Base-by-base conservation (phyloP, 2,113 vertebrate species). In the Gulo gulo region DNA sequence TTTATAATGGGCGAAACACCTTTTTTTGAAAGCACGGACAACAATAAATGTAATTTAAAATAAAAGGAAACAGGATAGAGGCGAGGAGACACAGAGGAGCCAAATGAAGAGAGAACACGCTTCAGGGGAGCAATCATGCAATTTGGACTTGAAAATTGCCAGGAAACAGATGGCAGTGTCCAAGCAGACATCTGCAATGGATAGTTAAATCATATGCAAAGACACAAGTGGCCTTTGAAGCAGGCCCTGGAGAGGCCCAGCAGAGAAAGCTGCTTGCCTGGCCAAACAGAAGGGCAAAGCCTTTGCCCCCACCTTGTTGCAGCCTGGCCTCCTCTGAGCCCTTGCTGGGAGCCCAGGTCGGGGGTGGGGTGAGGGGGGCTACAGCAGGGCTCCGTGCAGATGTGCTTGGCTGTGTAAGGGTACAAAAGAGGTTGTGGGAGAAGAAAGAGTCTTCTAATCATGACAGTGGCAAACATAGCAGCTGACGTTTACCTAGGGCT, bases 181-280 rank as follows among this genome's bases (percentile, higher is more conserved):
- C 65, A 52, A 94, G 39, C 39, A 92, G 96, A 97, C 94, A 97
- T 97, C 84, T 97, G 98, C 96, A 97, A 79, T 91, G 93, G 88
- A 91, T 78, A 95, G 91, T 39, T 16, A 94, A 97, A 97, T 98
- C 45, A 55, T 93, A 97, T 95, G 96, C 97, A 95, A 95, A 94
- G 93, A 91, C 91, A 84, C 93, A 97, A 87, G 96, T 95, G 88
- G 93, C 91, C 95, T 97, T 94, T 96, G 85, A 94, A 97, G 88
- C 91, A 82, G 69, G 63, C 96, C 88, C 81, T 95, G 47, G 80
- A 95, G 95, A 97, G 85, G 50, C 71, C 47, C 34, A 0, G 4
- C 39, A 57, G 91, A 91, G 89, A 94, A 94, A 0, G 5, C 65
- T 82, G 59, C 24, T 76, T 91, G 88, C 93, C 57, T 88, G 52